A percentile compares a stretch with the other conserved stretches of the same genome.
Conservation (phyloP, 2,888 invertebrate species). For the Tenodera sinensis region DNA sequence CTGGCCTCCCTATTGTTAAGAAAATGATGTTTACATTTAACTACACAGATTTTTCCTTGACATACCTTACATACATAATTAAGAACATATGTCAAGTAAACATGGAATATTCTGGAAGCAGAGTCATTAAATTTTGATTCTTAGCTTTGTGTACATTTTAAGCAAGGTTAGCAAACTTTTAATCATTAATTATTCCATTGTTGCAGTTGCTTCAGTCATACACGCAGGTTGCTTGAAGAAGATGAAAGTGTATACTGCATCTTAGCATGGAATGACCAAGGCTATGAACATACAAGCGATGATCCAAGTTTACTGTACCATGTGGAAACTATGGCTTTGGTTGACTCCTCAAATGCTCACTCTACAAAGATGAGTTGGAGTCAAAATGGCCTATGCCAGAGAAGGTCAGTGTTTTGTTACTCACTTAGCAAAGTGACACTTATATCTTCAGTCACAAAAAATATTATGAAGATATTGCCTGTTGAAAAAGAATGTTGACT, state of each 20-base stretch:
- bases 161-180: too few species aligned
- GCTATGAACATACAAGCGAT: slow-evolving; percentile 55
- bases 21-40: too few species aligned
- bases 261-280: slow-evolving; percentile 60
- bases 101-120: too few species aligned
- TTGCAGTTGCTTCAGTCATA: slow-evolving; percentile 54
- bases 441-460: background rate
- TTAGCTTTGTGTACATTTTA: too few species aligned
- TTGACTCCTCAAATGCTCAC: slow-evolving; percentile 52
- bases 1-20: too few species aligned
- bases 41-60: too few species aligned
- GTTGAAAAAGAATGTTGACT: background rate
- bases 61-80: too few species aligned
- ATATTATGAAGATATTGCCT: background rate
- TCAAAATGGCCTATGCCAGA: slow-evolving; percentile 57
- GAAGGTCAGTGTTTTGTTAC: slow-evolving; percentile 43
- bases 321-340: slow-evolving; percentile 58
- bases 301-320: slow-evolving; percentile 51
- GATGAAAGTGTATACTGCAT: slow-evolving; percentile 54
- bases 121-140: too few species aligned
- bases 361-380: slow-evolving; percentile 56
- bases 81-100: too few species aligned
- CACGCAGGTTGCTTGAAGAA: slow-evolving; percentile 49
- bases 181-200: background rate
- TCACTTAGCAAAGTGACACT: background rate